Evolutionary conservation across 37 sponge, comb jelly and placozoan species (phyloP).

Genomic region (Dysidea cf. avara): DNA sequence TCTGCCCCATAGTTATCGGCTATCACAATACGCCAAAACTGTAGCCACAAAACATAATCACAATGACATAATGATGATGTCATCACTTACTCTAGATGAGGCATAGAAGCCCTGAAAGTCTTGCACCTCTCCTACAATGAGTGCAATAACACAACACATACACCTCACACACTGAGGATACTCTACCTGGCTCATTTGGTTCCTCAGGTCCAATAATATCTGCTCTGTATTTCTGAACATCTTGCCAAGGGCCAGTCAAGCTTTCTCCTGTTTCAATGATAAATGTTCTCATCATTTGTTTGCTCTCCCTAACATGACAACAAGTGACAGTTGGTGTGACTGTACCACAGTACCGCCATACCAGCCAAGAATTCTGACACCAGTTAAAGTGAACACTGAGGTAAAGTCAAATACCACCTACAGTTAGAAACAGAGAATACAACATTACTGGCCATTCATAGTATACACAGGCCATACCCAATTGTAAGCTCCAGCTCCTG

Average conservation of each 20-base stretch:
- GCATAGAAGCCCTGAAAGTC: conserved; percentile 85
- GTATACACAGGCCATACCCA: conserved; percentile 33
- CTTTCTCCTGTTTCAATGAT: conserved; percentile 51
- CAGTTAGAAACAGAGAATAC: background rate
- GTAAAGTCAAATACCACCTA: conserved; percentile 76
- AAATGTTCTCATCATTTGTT: conserved; percentile 71
- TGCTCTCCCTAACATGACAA: conserved; percentile 57
- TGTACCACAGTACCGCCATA: background rate
- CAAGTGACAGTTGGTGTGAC: too few species aligned
- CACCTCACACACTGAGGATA: background rate
- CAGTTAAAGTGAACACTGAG: conserved; percentile 75
- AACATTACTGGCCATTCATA: background rate
- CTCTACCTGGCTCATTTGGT: conserved; percentile 37
- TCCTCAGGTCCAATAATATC: conserved; percentile 59
- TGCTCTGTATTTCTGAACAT: conserved; percentile 61
- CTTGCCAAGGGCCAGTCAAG: conserved; percentile 79
- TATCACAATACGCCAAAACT: conserved; percentile 68
- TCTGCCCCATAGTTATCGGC: conserved; percentile 77
- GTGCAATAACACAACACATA: background rate
- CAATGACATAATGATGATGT: background rate
- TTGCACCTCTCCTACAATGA: conserved; percentile 35
- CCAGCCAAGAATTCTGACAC: conserved; percentile 80
- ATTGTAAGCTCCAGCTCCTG: conserved; percentile 62
- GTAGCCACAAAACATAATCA: conserved; percentile 3
- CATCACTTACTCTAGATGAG: conserved; percentile 50